A percentile compares a stretch with the other conserved stretches of the same genome.
phyloP scores from a whole-genome alignment of 2,888 invertebrate genomes.

The Pilophorus perplexus region DNA sequence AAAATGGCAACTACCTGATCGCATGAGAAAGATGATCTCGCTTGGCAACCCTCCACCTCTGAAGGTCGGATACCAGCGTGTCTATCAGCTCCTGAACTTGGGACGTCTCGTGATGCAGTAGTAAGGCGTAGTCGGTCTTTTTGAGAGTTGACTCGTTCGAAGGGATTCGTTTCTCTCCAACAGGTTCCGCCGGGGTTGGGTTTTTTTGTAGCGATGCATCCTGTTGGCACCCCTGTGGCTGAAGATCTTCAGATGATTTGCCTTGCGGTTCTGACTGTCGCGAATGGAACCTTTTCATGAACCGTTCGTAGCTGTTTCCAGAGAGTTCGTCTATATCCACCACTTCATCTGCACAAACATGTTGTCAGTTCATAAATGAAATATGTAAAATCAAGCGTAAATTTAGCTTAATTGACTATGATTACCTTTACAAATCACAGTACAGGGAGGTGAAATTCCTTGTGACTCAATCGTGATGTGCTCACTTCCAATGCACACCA shows the following conservation, averaged over 20 bases:
- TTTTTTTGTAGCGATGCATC: not conserved
- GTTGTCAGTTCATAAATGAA: too few species aligned
- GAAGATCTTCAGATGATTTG: too few species aligned
- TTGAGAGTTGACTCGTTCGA: not conserved
- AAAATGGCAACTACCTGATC: conserved; percentile 22
- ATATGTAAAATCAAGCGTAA: too few species aligned
- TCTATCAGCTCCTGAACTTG: conserved; percentile 16
- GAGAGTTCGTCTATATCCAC: conserved; percentile 10
- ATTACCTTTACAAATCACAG: conserved; percentile 5
- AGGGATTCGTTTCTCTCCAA: not conserved
- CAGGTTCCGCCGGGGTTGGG: not conserved
- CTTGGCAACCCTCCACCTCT: conserved; percentile 21
- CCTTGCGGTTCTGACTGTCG: too few species aligned
- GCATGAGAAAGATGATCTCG: not conserved
- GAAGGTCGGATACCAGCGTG: not conserved
- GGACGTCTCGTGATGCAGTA: not conserved
- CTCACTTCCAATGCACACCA: too few species aligned
- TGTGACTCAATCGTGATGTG: too few species aligned
- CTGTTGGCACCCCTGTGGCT: not conserved
- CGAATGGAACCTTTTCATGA: conserved; percentile 11
- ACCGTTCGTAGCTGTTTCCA: conserved; percentile 5
- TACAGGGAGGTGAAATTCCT: not conserved
- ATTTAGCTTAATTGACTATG: too few species aligned
- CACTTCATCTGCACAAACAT: too few species aligned
- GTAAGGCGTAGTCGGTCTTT: not conserved